phyloP scores from a whole-genome alignment of 1,140 invertebrate genomes.

The Metaphire vulgaris region DNA sequence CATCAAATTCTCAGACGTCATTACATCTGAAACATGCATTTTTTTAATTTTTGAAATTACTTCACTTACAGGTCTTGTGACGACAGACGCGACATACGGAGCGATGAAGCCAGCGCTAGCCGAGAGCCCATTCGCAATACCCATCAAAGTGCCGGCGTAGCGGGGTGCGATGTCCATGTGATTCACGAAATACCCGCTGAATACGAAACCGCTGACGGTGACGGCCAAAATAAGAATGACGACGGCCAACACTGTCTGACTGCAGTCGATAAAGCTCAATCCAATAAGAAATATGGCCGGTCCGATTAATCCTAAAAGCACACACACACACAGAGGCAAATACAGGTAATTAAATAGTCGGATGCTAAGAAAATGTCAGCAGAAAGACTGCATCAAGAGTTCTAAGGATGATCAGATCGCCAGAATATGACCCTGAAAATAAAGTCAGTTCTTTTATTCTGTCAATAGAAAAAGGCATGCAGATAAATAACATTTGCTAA shows the following conservation, averaged over 20 bases:
- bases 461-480: too few relatives aligned
- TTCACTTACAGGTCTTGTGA: conserved; percentile 44
- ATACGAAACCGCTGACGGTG: conserved; percentile 72
- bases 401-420: too few relatives aligned
- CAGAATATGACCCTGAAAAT: too few relatives aligned
- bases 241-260: conserved; percentile 62
- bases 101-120: conserved; percentile 50
- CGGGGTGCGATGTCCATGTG: conserved; percentile 81
- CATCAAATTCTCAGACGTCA: too few relatives aligned
- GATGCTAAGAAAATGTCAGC: too few relatives aligned
- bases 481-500: too few relatives aligned
- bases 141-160: conserved; percentile 64
- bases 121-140: conserved; percentile 49
- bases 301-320: conserved; percentile 19
- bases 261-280: conserved; percentile 48
- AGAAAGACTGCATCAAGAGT: too few relatives aligned
- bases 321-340: too few relatives aligned
- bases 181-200: conserved; percentile 78
- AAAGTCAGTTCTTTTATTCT: too few relatives aligned
- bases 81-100: conserved; percentile 44
- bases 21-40: too few relatives aligned
- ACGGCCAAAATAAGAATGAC: conserved; percentile 70
- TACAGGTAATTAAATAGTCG: too few relatives aligned
- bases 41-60: too few relatives aligned
- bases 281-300: conserved; percentile 47